A percentile compares a stretch with the other conserved stretches of the same genome.
phyloP scores from a whole-genome alignment of 2,888 invertebrate species.

The Drosophila prostipennis region DNA sequence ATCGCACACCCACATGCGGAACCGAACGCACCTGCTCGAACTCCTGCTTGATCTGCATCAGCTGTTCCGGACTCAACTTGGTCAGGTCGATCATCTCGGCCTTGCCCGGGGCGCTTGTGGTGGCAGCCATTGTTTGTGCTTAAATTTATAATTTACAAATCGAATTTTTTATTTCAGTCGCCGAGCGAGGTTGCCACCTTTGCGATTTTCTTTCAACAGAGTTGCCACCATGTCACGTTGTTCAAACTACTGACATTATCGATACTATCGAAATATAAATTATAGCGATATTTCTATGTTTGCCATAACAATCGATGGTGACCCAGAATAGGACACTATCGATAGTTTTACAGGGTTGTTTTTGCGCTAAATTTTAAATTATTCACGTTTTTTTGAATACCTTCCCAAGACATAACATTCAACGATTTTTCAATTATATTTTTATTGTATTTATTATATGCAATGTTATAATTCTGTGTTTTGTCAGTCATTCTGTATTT shows the following conservation, averaged over 20 bases:
- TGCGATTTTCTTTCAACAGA: background rate
- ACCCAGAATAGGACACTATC: too few relatives aligned
- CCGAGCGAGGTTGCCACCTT: slow-evolving; percentile 11
- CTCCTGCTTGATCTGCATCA: slow-evolving; percentile 93
- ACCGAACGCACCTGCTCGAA: slow-evolving; percentile 89
- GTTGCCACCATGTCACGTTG: background rate
- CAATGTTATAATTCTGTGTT: slow-evolving; percentile 80
- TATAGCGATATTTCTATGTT: too few relatives aligned
- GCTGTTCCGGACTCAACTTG: slow-evolving; percentile 91
- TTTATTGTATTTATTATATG: slow-evolving; percentile 79
- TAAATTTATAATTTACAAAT: slow-evolving; percentile 60
- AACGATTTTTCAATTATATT: slow-evolving; percentile 56
- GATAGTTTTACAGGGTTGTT: background rate
- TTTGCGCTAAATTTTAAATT: background rate
- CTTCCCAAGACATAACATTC: background rate
- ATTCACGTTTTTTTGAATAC: too few relatives aligned
- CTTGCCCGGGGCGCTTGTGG: slow-evolving; percentile 84
- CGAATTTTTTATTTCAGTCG: slow-evolving; percentile 42
- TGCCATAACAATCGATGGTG: too few relatives aligned
- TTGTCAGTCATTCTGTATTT: slow-evolving; percentile 83
- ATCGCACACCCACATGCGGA: slow-evolving; percentile 46
- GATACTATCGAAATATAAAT: too few relatives aligned
- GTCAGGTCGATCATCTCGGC: slow-evolving; percentile 92
- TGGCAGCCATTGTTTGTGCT: slow-evolving; percentile 61
- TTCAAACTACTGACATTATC: too few relatives aligned